Percentiles rank a stretch among this genome's conserved stretches.
phyloP scores from a whole-genome alignment of 2,888 invertebrate species.

The Macrophya annulata region DNA sequence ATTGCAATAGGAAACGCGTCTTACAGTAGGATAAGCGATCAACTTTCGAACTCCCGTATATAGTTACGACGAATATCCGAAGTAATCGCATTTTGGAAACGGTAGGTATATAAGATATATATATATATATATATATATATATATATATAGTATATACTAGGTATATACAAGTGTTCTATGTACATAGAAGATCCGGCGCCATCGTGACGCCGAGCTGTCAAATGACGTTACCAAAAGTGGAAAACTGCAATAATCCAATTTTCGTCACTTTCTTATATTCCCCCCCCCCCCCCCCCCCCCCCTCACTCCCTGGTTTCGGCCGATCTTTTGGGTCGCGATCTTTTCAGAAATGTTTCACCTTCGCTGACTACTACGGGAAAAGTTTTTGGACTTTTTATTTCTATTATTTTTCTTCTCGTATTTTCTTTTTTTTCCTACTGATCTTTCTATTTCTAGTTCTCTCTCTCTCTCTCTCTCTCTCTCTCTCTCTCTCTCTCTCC shows the following conservation, averaged over 20 bases:
- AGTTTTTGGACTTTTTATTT: conserved; percentile 13
- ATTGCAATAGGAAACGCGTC: not conserved
- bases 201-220: conserved; percentile 16
- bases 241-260: conserved; percentile 53
- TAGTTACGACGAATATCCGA: conserved; percentile 33
- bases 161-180: not conserved
- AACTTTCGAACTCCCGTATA: conserved; percentile 32
- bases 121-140: no score
- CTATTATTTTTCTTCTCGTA: not conserved
- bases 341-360: conserved; percentile 43
- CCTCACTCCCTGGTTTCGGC: not conserved
- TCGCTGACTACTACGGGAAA: conserved; percentile 30
- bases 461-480: not conserved
- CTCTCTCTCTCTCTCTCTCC: not conserved
- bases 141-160: not conserved
- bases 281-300: not conserved
- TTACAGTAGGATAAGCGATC: conserved; percentile 28
- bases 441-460: not conserved
- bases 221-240: conserved; percentile 46
- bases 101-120: not conserved
- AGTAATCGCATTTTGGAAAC: conserved; percentile 27
- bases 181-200: not conserved
- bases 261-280: conserved; percentile 14
- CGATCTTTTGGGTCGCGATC: not conserved
- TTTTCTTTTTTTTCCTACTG: not conserved